These are phyloP conservation scores for Trissoscelio sp. DNA, from an alignment of 2,888 invertebrate genomes.

Conservation along the genomic window DNA sequence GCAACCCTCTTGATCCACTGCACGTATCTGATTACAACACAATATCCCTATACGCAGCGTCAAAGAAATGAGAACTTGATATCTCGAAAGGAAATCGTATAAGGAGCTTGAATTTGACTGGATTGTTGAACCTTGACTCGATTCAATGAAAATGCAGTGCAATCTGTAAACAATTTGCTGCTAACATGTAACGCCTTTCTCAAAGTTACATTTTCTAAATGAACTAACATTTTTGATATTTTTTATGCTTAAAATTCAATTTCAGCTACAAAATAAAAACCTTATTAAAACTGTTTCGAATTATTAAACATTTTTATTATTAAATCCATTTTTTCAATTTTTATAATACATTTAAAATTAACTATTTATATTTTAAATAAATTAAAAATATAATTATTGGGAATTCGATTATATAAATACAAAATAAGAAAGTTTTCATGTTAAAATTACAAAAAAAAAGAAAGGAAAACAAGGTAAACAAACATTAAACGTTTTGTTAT, in stretches of 20 bases:
- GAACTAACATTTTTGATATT: not conserved
- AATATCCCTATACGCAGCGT: slow-evolving; percentile 49
- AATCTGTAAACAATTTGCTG: slow-evolving; percentile 52
- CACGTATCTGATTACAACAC: slow-evolving; percentile 66
- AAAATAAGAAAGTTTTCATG: no score
- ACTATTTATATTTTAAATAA: no score
- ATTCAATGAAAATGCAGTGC: slow-evolving; percentile 31
- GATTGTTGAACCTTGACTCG: slow-evolving; percentile 43
- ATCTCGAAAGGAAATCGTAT: slow-evolving; percentile 57
- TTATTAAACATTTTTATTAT: no score
- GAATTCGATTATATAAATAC: no score
- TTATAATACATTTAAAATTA: no score
- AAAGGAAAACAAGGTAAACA: no score
- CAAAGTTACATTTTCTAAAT: not conserved
- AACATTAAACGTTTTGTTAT: no score
- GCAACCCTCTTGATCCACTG: slow-evolving; percentile 45
- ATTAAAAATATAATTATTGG: no score
- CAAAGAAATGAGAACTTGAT: slow-evolving; percentile 66
- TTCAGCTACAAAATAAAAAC: no score
- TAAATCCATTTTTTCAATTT: no score
- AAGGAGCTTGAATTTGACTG: slow-evolving; percentile 58
- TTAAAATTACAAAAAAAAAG: no score
- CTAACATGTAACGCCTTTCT: not conserved
- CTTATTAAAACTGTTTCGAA: no score
- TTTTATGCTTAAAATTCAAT: not conserved